Conservation (phyloP, 53 echinoderm and acorn worm genomes). For the Arbacia lixula region DNA sequence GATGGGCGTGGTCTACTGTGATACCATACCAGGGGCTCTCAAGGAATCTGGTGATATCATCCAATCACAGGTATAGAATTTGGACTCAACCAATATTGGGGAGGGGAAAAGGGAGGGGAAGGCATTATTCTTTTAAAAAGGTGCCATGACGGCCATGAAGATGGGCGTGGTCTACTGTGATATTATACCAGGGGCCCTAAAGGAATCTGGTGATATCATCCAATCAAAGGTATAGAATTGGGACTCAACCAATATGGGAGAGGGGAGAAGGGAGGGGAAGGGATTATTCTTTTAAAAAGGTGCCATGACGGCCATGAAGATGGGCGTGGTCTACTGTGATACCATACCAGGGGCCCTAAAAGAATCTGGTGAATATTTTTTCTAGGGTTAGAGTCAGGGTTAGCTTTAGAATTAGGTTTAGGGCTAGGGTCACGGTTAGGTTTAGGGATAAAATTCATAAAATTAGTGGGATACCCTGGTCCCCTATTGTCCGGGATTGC, state of each 20-base stretch:
- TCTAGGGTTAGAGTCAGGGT: too few relatives aligned
- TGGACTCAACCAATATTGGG: too few relatives aligned
- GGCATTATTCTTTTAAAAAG: too few relatives aligned
- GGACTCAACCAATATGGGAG: too few relatives aligned
- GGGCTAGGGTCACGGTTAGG: too few relatives aligned
- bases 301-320: constrained; percentile 78
- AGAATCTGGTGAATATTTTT: constrained; percentile 95
- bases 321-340: constrained; percentile 81
- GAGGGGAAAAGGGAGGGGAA: too few relatives aligned
- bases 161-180: constrained; percentile 82
- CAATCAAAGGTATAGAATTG: constrained; percentile 74
- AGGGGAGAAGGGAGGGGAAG: too few relatives aligned
- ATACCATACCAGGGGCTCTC: constrained; percentile 67
- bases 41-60: constrained; percentile 92
- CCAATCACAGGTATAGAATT: constrained; percentile 72
- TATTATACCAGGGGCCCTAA: constrained; percentile 62
- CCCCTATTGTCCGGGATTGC: too few relatives aligned
- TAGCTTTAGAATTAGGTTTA: too few relatives aligned
- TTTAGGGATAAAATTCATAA: too few relatives aligned
- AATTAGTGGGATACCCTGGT: constrained; percentile 81
- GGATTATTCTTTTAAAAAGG: too few relatives aligned
- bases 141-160: too few relatives aligned
- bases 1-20: constrained; percentile 77
- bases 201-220: constrained; percentile 91
- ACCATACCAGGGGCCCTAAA: constrained; percentile 67